These are phyloP conservation scores for Spongia lamella DNA, from an alignment of 37 sponge, comb jelly and placozoan species.

Conservation along the genomic window DNA sequence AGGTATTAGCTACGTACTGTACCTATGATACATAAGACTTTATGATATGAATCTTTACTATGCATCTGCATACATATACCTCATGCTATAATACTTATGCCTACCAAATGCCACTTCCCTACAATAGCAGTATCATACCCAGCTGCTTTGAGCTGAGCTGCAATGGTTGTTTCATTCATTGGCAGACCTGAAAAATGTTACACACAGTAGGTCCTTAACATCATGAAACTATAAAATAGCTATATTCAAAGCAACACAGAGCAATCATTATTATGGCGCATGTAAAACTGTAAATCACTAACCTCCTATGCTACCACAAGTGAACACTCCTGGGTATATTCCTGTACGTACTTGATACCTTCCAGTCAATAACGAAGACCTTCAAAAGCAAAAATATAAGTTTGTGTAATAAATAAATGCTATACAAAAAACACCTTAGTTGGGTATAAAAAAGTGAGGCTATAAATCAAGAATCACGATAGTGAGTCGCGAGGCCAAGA, in stretches of 20 bases:
- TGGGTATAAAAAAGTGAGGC: no score
- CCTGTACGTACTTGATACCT: constrained; percentile 70
- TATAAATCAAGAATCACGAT: no score
- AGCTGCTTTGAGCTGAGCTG: constrained; percentile 59
- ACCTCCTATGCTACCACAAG: constrained; percentile 51
- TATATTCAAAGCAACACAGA: neutral
- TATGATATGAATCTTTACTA: no score
- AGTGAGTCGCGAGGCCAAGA: no score
- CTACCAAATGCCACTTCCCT: constrained; percentile 79
- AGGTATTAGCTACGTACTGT: no score
- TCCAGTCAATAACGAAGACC: constrained; percentile 71
- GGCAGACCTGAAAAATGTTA: constrained; percentile 70
- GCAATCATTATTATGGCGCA: neutral
- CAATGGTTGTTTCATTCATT: constrained; percentile 75
- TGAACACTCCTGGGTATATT: constrained; percentile 69
- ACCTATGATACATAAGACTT: no score
- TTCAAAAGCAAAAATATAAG: neutral
- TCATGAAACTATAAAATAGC: no score
- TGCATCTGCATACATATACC: no score
- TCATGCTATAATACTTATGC: no score
- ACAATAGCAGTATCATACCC: constrained; percentile 78
- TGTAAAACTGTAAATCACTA: neutral
- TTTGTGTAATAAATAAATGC: no score
- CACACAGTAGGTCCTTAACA: no score
- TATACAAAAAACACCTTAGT: no score